Evolutionary conservation across 2,888 invertebrate species (phyloP), one percentile per base, ranked within the genome.

Genomic region (Ceriagrion tenellum): DNA sequence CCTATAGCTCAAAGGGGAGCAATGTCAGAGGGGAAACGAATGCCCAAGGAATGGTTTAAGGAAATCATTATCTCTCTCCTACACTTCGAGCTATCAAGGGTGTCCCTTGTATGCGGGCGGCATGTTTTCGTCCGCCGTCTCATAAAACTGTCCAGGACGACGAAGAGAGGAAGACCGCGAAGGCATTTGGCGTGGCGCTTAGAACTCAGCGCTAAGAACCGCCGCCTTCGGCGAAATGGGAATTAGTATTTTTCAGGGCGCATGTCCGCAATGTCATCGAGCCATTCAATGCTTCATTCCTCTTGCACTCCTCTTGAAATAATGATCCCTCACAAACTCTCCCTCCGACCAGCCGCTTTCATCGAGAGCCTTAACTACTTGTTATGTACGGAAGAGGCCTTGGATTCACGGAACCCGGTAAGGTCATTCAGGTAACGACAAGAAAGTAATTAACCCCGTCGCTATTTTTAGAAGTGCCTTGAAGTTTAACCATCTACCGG

Each of bases 341-440:
- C 18, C 16, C 81, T 35, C 35, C 35, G 35, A 69, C n/a, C 26
- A 23, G 16, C 30, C 30, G 81, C 81, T 35, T 35, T 81, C 16
- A 30, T 35, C 81, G 81, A 81, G 0, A 81, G 81, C 30, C 81
- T 35, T 81, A 26, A 69, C 69, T 69, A 26, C 26, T 81, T 81
- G 35, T 35, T 81, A 81, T 35, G 81, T 18, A 35, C 81, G 30
- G 13, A 81, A 35, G 35, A 13, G 81, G 0, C 81, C 35, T 81
- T 35, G 81, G 12, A 81, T 81, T 81, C 81, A 35, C 16, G 81
- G 81, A 81, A 81, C 35, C 35, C 81, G n/a, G 35, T 35, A 35
- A 81, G 81, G 81, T 81, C 81, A 81, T 81, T 81, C 3, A 81
- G 81, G 81, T 35, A 81, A 81, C 35, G 35, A 35, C 81, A 81